Percentiles rank a stretch among this genome's conserved stretches.
These are phyloP conservation scores for Microchirus variegatus DNA, from an alignment of 2,797 vertebrate genomes.

Conservation along the genomic window DNA sequence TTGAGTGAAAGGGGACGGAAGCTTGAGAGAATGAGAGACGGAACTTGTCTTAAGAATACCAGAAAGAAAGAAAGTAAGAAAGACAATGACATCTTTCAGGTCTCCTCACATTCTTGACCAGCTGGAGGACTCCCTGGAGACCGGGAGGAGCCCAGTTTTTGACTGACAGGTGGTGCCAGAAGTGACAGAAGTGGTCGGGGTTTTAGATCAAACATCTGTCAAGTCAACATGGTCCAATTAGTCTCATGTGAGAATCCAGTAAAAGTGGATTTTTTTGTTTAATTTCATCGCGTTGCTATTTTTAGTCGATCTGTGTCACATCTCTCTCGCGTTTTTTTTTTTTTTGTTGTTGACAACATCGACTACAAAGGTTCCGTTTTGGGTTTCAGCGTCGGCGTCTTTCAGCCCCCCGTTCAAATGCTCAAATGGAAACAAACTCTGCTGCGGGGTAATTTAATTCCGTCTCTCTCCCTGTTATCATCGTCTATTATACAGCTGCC, in stretches of 20 bases:
- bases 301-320: not conserved
- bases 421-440: constrained; percentile 41
- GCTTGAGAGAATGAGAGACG: constrained; percentile 17
- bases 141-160: constrained; percentile 28
- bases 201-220: constrained; percentile 53
- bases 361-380: constrained; percentile 19
- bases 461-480: constrained; percentile 52
- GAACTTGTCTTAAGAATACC: constrained; percentile 31
- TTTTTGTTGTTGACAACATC: constrained; percentile 10
- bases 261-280: not conserved
- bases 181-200: constrained; percentile 46
- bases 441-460: constrained; percentile 53
- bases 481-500: constrained; percentile 55
- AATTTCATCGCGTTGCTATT: not conserved
- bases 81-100: constrained; percentile 63
- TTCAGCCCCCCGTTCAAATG: constrained; percentile 13
- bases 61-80: no score
- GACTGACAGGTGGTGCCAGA: constrained; percentile 68
- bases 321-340: not conserved
- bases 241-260: not conserved
- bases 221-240: not conserved
- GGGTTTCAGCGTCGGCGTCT: constrained; percentile 27
- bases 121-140: constrained; percentile 63
- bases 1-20: constrained; percentile 30
- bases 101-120: constrained; percentile 57